Evolutionary conservation across 2,888 invertebrate genomes (phyloP).

Genomic region (Philereme transversata): DNA sequence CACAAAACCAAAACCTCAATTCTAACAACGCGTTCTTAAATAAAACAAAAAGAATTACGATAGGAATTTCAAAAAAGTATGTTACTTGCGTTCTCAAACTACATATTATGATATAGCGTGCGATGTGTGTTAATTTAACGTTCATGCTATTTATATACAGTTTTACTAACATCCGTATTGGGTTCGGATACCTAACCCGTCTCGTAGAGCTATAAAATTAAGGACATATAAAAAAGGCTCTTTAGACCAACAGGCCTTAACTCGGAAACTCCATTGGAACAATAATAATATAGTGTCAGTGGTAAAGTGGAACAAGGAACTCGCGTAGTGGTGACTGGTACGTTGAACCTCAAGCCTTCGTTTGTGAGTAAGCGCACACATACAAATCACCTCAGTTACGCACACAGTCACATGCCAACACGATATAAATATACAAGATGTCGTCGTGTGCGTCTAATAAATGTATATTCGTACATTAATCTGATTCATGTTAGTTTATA

Average conservation of each 20-base stretch:
- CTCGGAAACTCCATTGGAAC: conserved; percentile 76
- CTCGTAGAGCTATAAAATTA: conserved; percentile 41
- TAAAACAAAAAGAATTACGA: background rate
- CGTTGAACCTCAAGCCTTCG: conserved; percentile 74
- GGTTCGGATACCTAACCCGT: conserved; percentile 23
- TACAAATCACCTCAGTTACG: conserved; percentile 38
- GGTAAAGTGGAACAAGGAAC: conserved; percentile 84
- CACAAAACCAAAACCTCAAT: conserved; percentile 6
- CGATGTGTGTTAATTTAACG: background rate
- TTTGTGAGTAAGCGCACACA: conserved; percentile 55
- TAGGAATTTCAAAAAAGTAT: background rate
- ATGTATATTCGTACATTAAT: conserved; percentile 60
- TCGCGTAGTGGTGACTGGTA: conserved; percentile 80
- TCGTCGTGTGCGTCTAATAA: conserved; percentile 51
- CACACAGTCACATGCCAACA: conserved; percentile 35
- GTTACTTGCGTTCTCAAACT: background rate
- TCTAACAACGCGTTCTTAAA: background rate
- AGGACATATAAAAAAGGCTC: conserved; percentile 52
- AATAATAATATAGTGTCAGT: conserved; percentile 82
- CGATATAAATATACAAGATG: conserved; percentile 33
- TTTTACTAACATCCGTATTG: conserved; percentile 26
- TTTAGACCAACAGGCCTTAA: conserved; percentile 22
- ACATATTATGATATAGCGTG: background rate
- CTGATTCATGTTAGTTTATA: conserved; percentile 62
- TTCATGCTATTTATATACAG: conserved; percentile 2